These are phyloP conservation scores for Samia ricini DNA, from an alignment of 1,140 invertebrate species.

Conservation along the genomic window DNA sequence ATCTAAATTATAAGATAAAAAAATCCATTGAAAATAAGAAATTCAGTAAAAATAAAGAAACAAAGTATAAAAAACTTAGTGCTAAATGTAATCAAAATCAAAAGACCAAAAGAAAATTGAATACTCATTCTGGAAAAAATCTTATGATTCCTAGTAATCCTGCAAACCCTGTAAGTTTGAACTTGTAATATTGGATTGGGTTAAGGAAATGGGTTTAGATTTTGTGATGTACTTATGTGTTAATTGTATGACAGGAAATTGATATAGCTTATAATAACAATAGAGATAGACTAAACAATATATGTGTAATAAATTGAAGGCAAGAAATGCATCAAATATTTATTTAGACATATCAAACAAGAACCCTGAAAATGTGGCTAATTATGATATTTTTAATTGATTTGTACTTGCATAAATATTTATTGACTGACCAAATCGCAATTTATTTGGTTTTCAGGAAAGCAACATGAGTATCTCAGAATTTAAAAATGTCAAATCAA, in stretches of 20 bases:
- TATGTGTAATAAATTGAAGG: too few species aligned
- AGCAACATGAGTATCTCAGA: neutral
- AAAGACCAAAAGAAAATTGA: neutral
- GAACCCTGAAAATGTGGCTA: too few species aligned
- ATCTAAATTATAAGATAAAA: neutral
- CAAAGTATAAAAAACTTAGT: neutral
- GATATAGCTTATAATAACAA: too few species aligned
- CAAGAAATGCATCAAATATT: too few species aligned
- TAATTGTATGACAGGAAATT: too few species aligned
- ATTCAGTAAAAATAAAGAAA: neutral
- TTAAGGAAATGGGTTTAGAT: too few species aligned
- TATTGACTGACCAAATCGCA: too few species aligned
- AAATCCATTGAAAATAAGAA: neutral
- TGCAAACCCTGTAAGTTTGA: neutral
- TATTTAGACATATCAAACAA: too few species aligned
- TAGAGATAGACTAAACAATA: too few species aligned
- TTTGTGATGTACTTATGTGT: too few species aligned
- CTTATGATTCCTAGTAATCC: neutral
- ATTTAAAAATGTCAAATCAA: conserved; percentile 9
- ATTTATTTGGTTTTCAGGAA: neutral
- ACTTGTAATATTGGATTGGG: too few species aligned
- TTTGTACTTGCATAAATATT: neutral
- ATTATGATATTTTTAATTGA: too few species aligned
- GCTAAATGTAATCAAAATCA: neutral
- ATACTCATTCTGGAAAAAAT: neutral